These are phyloP conservation scores for Thumatha senex DNA, from an alignment of 2,888 invertebrate species.

Conservation along the genomic window DNA sequence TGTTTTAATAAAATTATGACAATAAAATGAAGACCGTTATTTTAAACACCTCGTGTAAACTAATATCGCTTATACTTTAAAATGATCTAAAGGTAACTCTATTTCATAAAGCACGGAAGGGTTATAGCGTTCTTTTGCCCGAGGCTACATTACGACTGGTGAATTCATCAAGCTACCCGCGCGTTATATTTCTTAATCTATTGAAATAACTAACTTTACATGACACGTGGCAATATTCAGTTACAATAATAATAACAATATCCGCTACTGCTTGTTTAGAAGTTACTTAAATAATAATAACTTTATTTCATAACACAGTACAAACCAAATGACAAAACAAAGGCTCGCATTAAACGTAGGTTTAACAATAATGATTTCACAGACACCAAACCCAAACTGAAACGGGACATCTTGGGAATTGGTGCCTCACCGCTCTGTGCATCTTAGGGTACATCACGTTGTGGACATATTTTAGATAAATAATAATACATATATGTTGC, in stretches of 20 bases:
- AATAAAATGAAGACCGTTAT: too few relatives aligned
- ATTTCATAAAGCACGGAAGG: conserved; percentile 52
- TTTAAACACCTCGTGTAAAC: background rate
- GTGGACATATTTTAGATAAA: too few relatives aligned
- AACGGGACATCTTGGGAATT: too few relatives aligned
- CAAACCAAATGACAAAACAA: too few relatives aligned
- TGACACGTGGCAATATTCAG: conserved; percentile 3
- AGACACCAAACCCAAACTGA: too few relatives aligned
- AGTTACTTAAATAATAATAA: background rate
- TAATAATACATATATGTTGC: too few relatives aligned
- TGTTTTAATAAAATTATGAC: too few relatives aligned
- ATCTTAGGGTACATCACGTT: too few relatives aligned
- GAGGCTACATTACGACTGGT: conserved; percentile 49
- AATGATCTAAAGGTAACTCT: conserved; percentile 43
- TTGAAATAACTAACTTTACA: conserved; percentile 16
- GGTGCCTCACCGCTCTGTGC: too few relatives aligned
- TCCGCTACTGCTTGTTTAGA: background rate
- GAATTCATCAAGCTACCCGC: conserved; percentile 51
- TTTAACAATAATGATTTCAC: too few relatives aligned
- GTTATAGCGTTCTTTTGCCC: conserved; percentile 43
- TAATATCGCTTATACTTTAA: conserved; percentile 23
- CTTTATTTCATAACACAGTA: background rate
- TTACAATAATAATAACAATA: background rate
- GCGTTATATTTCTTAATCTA: conserved; percentile 44
- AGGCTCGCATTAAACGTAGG: too few relatives aligned